Percentiles rank a stretch among this genome's conserved stretches.
Evolutionary conservation across 2,797 vertebrate genomes (phyloP).

Genomic region (Neostethus bicornis): DNA sequence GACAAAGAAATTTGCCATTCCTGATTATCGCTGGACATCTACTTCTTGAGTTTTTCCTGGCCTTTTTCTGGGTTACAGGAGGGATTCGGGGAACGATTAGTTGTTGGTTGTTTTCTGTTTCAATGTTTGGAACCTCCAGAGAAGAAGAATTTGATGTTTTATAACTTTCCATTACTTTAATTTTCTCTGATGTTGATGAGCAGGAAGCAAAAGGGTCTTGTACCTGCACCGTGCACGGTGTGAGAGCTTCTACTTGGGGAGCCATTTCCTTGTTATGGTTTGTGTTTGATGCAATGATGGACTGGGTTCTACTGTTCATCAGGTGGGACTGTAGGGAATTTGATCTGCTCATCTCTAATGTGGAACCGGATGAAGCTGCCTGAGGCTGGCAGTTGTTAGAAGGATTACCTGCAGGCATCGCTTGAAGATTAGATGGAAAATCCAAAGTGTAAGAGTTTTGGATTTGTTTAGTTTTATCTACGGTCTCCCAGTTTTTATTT

Average conservation of each 20-base stretch:
- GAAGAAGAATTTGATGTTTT: slow-evolving; percentile 28
- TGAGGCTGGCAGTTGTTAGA: slow-evolving; percentile 23
- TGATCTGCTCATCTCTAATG: slow-evolving; percentile 33
- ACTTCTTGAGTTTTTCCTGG: slow-evolving; percentile 85
- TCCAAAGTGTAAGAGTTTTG: slow-evolving; percentile 50
- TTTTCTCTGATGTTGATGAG: slow-evolving; percentile 37
- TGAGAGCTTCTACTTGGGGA: slow-evolving; percentile 36
- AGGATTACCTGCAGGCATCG: slow-evolving; percentile 30
- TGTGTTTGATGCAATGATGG: slow-evolving; percentile 42
- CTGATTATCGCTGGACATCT: slow-evolving; percentile 95
- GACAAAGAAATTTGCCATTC: slow-evolving; percentile 95
- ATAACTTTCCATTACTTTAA: slow-evolving; percentile 36
- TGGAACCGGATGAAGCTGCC: slow-evolving; percentile 39
- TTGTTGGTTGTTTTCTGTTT: slow-evolving; percentile 16
- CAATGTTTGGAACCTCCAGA: slow-evolving; percentile 15
- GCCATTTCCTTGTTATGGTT: slow-evolving; percentile 40
- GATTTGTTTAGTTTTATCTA: slow-evolving; percentile 49
- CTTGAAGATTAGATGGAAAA: slow-evolving; percentile 59
- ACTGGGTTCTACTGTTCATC: slow-evolving; percentile 35
- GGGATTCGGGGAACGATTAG: slow-evolving; percentile 20
- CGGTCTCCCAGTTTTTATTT: slow-evolving; percentile 76
- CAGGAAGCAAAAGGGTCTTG: slow-evolving; percentile 40
- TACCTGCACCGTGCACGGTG: slow-evolving; percentile 46
- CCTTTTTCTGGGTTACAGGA: slow-evolving; percentile 41
- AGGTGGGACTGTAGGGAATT: slow-evolving; percentile 43